A percentile compares a stretch with the other conserved stretches of the same genome.
Evolutionary conservation across 2,113 vertebrate genomes (phyloP).

Genomic region (Genyomyrus donnyi): DNA sequence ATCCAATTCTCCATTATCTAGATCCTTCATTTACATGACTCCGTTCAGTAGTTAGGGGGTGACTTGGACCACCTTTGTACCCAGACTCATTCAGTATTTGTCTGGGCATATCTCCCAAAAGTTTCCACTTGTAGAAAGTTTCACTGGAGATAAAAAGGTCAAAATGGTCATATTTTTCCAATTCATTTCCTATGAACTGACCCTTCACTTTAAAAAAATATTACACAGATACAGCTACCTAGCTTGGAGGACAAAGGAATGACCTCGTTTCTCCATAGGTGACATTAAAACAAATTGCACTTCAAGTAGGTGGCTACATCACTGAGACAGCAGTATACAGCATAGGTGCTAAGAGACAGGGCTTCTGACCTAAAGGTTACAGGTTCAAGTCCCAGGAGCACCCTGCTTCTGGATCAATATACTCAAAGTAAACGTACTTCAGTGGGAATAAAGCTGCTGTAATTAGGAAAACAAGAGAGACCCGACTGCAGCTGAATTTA

Average conservation of each 20-base stretch:
- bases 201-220: neutral
- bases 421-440: neutral
- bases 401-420: neutral
- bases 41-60: neutral
- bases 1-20: neutral
- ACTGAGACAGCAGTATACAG: neutral
- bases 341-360: neutral
- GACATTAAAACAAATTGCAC: neutral
- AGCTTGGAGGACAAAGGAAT: neutral
- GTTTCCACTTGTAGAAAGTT: neutral
- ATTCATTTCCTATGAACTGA: neutral
- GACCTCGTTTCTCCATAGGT: neutral
- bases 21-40: neutral
- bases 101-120: neutral
- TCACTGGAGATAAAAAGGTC: neutral
- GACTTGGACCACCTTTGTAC: neutral
- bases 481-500: neutral
- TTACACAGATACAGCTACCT: neutral
- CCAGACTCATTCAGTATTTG: neutral
- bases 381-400: neutral
- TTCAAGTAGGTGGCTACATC: neutral
- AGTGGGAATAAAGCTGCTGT: neutral
- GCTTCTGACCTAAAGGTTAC: neutral
- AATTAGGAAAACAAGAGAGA: neutral
- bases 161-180: neutral